Evolutionary conservation across 1,140 invertebrate species (phyloP), one percentile per base, ranked within the genome.

Genomic region (Galleria mellonella): DNA sequence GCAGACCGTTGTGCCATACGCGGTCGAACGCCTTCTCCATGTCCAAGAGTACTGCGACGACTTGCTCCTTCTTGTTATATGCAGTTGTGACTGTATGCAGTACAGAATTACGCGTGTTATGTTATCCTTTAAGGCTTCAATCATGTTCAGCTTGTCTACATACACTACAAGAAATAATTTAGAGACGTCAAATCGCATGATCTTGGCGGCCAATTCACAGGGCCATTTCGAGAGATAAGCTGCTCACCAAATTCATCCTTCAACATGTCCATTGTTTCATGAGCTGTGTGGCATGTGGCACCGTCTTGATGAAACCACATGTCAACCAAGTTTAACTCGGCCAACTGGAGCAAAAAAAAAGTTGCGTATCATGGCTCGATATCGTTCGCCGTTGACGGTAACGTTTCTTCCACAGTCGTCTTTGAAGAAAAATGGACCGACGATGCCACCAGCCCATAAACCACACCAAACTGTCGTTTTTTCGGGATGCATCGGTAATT

Each of bases 381-480:
- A 70, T 7, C 63, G 49, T 7, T 65, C 64, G 30, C 43, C 63
- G 56, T 61, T 71, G 42, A 74, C 66, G 11, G 62, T 66, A 45
- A 69, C 54, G 27, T 47, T 55, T 9, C 40, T 14, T n/a, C 55
- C 56, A 42, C 11, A 52, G 32, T 65, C 55, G 14, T 65, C 47
- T 69, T 63, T 43, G 41, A 78, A 76, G 43, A 78, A 73, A 37
- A 63, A 75, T 31, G 62, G 66, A 32, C 67, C 62, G 52, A 70
- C 64, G 47, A 65, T 55, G 35, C 66, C 62, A 42, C 61, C 59
- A 52, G 43, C 37, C 43, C 55, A 58, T 44, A 55, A 53, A 46
- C 28, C 53, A 33, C 51, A 62, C 60, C 54, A 72, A 62, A 79
- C 64, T 49, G 67, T 72, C 31, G 60, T 23, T 61, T 56, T 52